A percentile compares a stretch with the other conserved stretches of the same genome.
phyloP scores from a whole-genome alignment of 2,113 vertebrate species.

The Hypomesus transpacificus region DNA sequence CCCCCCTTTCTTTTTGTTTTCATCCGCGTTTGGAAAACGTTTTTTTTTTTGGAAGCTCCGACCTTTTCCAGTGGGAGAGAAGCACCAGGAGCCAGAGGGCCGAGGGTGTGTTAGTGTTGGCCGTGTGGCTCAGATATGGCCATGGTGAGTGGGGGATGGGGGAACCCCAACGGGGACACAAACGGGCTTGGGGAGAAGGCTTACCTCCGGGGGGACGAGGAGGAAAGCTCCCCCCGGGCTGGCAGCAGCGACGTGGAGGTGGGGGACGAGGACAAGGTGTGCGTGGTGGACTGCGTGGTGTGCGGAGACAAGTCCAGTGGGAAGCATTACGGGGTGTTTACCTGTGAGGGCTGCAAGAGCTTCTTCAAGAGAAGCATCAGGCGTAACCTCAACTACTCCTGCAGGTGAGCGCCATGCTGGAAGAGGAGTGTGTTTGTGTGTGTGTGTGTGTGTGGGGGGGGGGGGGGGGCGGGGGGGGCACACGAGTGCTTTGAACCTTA shows the following conservation, averaged over 20 bases:
- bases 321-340: slow-evolving; percentile 93
- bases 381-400: slow-evolving; percentile 91
- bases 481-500: too few relatives aligned
- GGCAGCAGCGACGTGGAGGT: slow-evolving; percentile 86
- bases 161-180: slow-evolving; percentile 81
- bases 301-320: slow-evolving; percentile 93
- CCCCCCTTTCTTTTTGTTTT: neutral
- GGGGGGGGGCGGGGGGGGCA: too few relatives aligned
- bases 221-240: slow-evolving; percentile 82
- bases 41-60: too few relatives aligned
- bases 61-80: slow-evolving; percentile 1
- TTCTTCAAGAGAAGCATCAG: slow-evolving; percentile 96
- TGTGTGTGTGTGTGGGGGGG: too few relatives aligned
- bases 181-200: slow-evolving; percentile 78
- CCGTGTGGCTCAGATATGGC: slow-evolving; percentile 76
- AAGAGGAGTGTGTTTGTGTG: too few relatives aligned
- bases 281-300: slow-evolving; percentile 89
- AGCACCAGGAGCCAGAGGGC: neutral
- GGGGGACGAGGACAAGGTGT: slow-evolving; percentile 82
- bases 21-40: neutral
- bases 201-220: slow-evolving; percentile 80
- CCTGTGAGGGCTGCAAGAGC: slow-evolving; percentile 96
- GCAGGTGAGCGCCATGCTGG: slow-evolving; percentile 71
- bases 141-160: slow-evolving; percentile 93
- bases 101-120: slow-evolving; percentile 27